A percentile compares a stretch with the other conserved stretches of the same genome.
phyloP scores from a whole-genome alignment of 2,113 vertebrate species.

The Condylura cristata region DNA sequence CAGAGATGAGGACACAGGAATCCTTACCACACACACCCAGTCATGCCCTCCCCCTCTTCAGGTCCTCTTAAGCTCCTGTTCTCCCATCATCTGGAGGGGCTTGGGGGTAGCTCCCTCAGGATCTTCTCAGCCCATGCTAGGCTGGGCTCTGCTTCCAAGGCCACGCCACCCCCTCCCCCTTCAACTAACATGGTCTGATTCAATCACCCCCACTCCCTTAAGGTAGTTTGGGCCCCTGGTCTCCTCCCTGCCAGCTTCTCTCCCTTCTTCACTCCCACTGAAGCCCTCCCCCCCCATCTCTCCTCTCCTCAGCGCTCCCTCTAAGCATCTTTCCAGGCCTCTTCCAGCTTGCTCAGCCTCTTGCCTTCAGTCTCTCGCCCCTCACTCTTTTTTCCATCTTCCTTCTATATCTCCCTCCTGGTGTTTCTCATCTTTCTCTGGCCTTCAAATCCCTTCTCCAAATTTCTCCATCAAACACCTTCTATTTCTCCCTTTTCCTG shows the following conservation, averaged over 20 bases:
- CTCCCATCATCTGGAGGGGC: conserved; percentile 40
- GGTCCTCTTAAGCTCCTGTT: conserved; percentile 45
- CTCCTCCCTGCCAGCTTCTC: conserved; percentile 46
- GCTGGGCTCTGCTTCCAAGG: conserved; percentile 26
- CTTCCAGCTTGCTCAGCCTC: conserved; percentile 57
- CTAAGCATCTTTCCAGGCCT: conserved; percentile 59
- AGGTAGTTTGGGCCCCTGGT: conserved; percentile 49
- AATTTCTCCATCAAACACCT: conserved; percentile 24
- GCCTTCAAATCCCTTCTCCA: conserved; percentile 59
- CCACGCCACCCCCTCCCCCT: conserved; percentile 6
- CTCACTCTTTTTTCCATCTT: conserved; percentile 33
- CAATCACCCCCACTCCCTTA: neutral
- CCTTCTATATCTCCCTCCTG: conserved; percentile 47
- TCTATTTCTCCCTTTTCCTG: neutral
- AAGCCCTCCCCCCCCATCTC: conserved; percentile 11
- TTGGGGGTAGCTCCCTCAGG: conserved; percentile 11
- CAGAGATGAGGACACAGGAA: conserved; percentile 78
- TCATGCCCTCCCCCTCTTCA: conserved; percentile 54
- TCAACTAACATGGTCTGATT: neutral
- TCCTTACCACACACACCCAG: conserved; percentile 71
- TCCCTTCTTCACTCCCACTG: conserved; percentile 43
- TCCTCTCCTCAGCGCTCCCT: conserved; percentile 50
- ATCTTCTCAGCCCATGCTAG: neutral
- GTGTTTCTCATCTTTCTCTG: conserved; percentile 58
- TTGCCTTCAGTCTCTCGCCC: conserved; percentile 51